Evolutionary conservation across 2,113 vertebrate species (phyloP).

Genomic region (Cephalopholis sonnerati): DNA sequence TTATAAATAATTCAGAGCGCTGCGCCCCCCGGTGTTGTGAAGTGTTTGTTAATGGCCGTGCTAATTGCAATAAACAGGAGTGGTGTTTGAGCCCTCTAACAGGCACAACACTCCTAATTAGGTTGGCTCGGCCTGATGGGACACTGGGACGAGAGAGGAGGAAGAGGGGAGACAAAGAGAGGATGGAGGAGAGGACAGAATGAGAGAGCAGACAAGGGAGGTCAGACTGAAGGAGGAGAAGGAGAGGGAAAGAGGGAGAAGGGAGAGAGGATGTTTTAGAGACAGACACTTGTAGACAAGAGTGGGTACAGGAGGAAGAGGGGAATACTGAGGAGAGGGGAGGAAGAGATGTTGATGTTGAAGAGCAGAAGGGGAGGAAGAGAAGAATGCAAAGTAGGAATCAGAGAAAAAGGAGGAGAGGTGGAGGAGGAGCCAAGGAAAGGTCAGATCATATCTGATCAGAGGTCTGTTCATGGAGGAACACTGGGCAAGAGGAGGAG

Average conservation of each 20-base stretch:
- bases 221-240: conserved; percentile 74
- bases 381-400: neutral
- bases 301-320: neutral
- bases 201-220: neutral
- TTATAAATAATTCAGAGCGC: conserved; percentile 90
- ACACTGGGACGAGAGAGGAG: conserved; percentile 78
- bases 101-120: conserved; percentile 94
- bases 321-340: neutral
- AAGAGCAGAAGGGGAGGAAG: neutral
- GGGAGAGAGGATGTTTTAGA: conserved; percentile 57
- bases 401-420: neutral
- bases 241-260: conserved; percentile 52
- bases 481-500: neutral
- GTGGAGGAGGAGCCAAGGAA: neutral
- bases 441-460: conserved; percentile 70
- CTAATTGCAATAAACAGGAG: conserved; percentile 96
- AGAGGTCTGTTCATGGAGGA: conserved; percentile 5
- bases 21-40: conserved; percentile 79
- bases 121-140: conserved; percentile 90
- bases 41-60: conserved; percentile 91
- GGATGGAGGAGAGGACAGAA: neutral
- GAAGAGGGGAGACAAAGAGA: neutral
- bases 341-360: too few species aligned
- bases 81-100: conserved; percentile 91
- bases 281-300: conserved; percentile 51